A percentile compares a stretch with the other conserved stretches of the same genome.
Evolutionary conservation across 1,140 invertebrate species (phyloP).

Genomic region (Drosophila persimilis): DNA sequence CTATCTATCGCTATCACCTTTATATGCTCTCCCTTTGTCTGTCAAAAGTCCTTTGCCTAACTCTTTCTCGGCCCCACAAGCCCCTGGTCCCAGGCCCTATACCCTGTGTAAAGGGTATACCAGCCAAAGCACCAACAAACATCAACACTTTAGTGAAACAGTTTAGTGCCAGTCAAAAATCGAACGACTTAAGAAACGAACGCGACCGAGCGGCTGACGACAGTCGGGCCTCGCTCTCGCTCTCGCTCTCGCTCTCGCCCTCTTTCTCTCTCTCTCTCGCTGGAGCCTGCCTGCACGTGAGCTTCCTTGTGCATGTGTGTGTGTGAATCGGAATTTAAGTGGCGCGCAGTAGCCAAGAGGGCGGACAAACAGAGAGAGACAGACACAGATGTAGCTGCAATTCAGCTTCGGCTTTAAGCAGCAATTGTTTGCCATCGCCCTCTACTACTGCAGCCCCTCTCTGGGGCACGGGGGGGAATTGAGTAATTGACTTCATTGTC

Average conservation of each 20-base stretch:
- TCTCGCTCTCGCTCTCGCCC: too few species aligned
- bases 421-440: conserved; percentile 66
- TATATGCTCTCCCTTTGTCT: too few species aligned
- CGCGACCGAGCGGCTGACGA: conserved; percentile 59
- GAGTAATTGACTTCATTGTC: conserved; percentile 58
- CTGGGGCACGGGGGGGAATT: conserved; percentile 50
- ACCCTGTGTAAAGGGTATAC: too few species aligned
- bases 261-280: neutral
- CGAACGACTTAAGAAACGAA: conserved; percentile 80
- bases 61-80: too few species aligned
- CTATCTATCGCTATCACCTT: too few species aligned
- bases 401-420: conserved; percentile 68
- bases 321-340: conserved; percentile 66
- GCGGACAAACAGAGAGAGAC: neutral
- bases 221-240: conserved; percentile 41
- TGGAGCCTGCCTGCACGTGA: conserved; percentile 56
- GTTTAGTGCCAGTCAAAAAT: conserved; percentile 75
- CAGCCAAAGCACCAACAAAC: conserved; percentile 40
- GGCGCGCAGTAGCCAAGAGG: conserved; percentile 54
- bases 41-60: too few species aligned
- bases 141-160: conserved; percentile 78
- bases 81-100: too few species aligned
- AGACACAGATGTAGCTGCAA: conserved; percentile 14
- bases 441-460: conserved; percentile 5
- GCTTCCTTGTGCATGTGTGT: conserved; percentile 8